phyloP scores from a whole-genome alignment of 2,113 vertebrate genomes.

The Centropus unirufus region DNA sequence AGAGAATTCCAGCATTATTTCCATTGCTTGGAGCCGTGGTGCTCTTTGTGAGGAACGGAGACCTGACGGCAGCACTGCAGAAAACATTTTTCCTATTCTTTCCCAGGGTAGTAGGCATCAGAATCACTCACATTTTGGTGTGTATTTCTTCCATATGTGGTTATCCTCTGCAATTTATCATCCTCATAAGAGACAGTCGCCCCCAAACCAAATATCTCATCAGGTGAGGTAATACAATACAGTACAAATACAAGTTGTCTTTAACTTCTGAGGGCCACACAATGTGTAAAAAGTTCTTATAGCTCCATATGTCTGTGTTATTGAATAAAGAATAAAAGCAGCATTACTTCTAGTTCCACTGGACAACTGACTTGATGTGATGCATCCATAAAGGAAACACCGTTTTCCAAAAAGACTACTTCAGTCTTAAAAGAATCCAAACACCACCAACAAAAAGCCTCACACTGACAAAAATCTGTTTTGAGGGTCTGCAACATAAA shows the following conservation, averaged over 20 bases:
- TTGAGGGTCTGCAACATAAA: background rate
- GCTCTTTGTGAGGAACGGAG: background rate
- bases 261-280: background rate
- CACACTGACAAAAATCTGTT: background rate
- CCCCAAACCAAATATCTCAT: background rate
- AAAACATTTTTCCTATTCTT: background rate
- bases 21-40: background rate
- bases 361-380: background rate
- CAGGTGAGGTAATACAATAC: background rate
- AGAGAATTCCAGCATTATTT: background rate
- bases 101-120: background rate
- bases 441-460: background rate
- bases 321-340: conserved; percentile 6
- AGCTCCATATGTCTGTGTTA: background rate
- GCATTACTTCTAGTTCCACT: background rate
- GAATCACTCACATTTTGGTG: background rate
- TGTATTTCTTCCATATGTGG: background rate
- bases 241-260: background rate
- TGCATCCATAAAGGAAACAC: background rate
- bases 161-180: background rate
- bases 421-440: background rate
- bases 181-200: background rate
- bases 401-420: background rate
- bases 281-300: background rate
- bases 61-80: background rate